Evolutionary conservation across 2,797 vertebrate species (phyloP), one percentile per base, ranked within the genome.

Genomic region (Sebastes steindachneri): DNA sequence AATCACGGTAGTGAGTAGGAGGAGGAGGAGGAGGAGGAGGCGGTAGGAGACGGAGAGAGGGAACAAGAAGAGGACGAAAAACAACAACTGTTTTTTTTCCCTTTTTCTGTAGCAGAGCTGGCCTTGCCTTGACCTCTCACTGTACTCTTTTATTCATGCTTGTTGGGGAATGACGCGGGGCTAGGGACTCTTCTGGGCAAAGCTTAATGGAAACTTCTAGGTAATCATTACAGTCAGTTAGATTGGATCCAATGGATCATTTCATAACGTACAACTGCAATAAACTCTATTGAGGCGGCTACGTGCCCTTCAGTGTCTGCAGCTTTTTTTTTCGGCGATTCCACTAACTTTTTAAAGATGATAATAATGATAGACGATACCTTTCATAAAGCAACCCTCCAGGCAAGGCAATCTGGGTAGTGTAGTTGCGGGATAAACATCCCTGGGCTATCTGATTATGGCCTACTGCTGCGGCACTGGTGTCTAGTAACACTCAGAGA

Each of bases 1-100:
- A 99, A 98, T 99, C 97, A 98, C 96, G 95, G 97, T 95, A 96
- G 95, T 95, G 96, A 96, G 96, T 93, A 95, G 96, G 94, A 95
- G 95, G 96, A 96, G 94, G 95, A 96, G 95, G 95, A 97, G 88
- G 11, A 94, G 96, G 94, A 95, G 95, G 96, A 96, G 94, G 95
- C 96, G 85, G 80, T 80, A 90, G 86, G 80, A 88, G 88, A 85
- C 80, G 85, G 85, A 83, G 89, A 89, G 87, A 86, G 80, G 74
- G 92, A 86, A 73, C 80, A 93, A 94, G 95, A 94, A 95, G 93
- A 94, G 94, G 95, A 97, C 95, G 95, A 96, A 88, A 97, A 97
- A 96, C 96, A 97, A 95, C 88, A 97, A 95, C 94, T 93, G 62
- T 77, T 82, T 89, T 92, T 73, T 74, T n/a, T 1, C 35, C 45